phyloP scores from a whole-genome alignment of 2,113 vertebrate genomes.

The Naja naja region DNA sequence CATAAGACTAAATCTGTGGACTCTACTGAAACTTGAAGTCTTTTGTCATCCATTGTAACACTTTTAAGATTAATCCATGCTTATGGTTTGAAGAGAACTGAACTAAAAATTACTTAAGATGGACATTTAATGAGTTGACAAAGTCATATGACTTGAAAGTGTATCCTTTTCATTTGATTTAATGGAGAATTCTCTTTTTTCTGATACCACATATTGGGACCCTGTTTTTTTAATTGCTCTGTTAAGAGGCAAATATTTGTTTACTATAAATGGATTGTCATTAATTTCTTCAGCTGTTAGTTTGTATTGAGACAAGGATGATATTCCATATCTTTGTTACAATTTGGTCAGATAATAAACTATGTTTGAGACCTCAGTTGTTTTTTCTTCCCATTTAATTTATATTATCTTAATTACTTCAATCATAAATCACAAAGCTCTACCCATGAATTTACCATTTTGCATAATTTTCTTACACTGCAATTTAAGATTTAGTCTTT shows the following conservation, averaged over 20 bases:
- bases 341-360: not conserved
- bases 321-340: not conserved
- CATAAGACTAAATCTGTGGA: not conserved
- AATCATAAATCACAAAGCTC: not conserved
- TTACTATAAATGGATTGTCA: not conserved
- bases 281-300: not conserved
- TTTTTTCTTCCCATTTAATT: conserved; percentile 38
- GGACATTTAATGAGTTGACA: not conserved
- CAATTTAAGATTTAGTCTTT: conserved; percentile 24
- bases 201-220: conserved; percentile 11
- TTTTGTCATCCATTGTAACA: conserved; percentile 25
- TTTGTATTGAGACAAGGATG: rapidly evolving
- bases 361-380: not conserved
- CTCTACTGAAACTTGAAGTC: conserved; percentile 19
- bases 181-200: conserved; percentile 29
- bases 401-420: not conserved
- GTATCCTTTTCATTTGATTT: conserved; percentile 21
- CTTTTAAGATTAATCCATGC: conserved; percentile 50
- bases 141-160: conserved; percentile 34
- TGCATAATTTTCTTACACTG: conserved; percentile 46
- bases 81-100: conserved; percentile 46
- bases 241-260: not conserved
- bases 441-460: not conserved
- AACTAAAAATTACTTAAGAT: conserved; percentile 34
- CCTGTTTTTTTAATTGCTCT: conserved; percentile 9